Evolutionary conservation across 2,113 vertebrate species (phyloP).

Genomic region (Ceyx melanurus): DNA sequence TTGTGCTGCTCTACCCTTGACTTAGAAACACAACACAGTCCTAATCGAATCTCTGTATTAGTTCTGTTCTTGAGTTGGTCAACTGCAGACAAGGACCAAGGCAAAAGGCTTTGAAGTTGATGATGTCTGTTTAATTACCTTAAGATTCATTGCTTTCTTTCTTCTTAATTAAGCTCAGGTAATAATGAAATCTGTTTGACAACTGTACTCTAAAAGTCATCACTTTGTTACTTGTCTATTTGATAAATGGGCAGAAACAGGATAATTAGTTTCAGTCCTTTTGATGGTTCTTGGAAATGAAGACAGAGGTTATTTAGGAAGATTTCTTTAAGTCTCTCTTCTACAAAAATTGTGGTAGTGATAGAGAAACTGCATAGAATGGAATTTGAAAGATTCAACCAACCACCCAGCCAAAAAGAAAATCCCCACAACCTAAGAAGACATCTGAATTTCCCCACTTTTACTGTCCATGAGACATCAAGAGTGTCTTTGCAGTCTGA

Average conservation of each 20-base stretch:
- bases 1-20: not conserved
- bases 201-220: conserved; percentile 36
- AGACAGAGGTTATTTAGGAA: conserved; percentile 19
- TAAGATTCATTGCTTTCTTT: conserved; percentile 45
- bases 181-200: conserved; percentile 56
- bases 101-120: conserved; percentile 18
- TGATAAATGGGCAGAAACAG: conserved; percentile 70
- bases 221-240: conserved; percentile 50
- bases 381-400: not conserved
- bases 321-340: not conserved
- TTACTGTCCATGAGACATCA: not conserved
- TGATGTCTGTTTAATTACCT: conserved; percentile 54
- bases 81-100: not conserved
- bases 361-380: not conserved
- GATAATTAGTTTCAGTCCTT: conserved; percentile 65
- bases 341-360: not conserved
- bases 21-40: not conserved
- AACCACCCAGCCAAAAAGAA: not conserved
- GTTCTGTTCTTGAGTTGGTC: not conserved
- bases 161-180: conserved; percentile 56
- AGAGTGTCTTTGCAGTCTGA: not conserved
- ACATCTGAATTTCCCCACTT: not conserved
- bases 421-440: not conserved
- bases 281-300: conserved; percentile 55
- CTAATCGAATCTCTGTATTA: not conserved